Base-by-base conservation (phyloP, 2,797 vertebrate species). In the Poeciliopsis infans region DNA sequence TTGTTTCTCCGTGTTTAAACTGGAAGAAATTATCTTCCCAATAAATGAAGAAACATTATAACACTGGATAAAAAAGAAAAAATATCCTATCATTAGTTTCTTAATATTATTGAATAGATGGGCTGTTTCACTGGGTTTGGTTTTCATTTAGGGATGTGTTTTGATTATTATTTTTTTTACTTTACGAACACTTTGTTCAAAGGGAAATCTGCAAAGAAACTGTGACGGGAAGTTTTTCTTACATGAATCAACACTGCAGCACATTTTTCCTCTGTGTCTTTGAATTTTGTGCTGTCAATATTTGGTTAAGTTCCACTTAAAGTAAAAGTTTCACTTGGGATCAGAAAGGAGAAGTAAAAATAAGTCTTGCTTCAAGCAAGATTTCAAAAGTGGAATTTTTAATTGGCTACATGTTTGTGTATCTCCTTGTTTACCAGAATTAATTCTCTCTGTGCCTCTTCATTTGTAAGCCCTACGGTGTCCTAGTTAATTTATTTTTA, bases 211-310 rank as follows among this genome's bases (percentile, higher is more conserved):
- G 15, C 15, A 64, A n/a, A 74, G 36, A 76, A 66, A 18, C 72
- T 59, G 46, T 39, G 72, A 71, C 36, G n/a, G 31, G 39, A 80
- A 5, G 4, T 73, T 69, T 73, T 66, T 73, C 79, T 41, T 23
- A 33, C 75, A 39, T 87, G 45, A 90, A 88, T 81, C 86, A 91
- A 87, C 88, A 88, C 79, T 76, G 69, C 8, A 69, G 85, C 87
- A 90, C 82, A 55, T 87, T 84, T 82, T 87, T 33, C 46, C 15
- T 7, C 73, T 78, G 61, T 39, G 16, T 68, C 33, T 53, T 81
- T 18, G 25, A 45, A 36, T 80, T 87, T 31, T 79, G 57, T 36
- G 15, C 78, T 28, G 16, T 69, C 33, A 25, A 39, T 53, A 7
- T 85, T 73, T 72, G 43, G 59, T 25, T 51, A 53, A 25, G 13